Evolutionary conservation across 2,113 vertebrate genomes (phyloP), one percentile per base, ranked within the genome.

Genomic region (Phaethon lepturus): DNA sequence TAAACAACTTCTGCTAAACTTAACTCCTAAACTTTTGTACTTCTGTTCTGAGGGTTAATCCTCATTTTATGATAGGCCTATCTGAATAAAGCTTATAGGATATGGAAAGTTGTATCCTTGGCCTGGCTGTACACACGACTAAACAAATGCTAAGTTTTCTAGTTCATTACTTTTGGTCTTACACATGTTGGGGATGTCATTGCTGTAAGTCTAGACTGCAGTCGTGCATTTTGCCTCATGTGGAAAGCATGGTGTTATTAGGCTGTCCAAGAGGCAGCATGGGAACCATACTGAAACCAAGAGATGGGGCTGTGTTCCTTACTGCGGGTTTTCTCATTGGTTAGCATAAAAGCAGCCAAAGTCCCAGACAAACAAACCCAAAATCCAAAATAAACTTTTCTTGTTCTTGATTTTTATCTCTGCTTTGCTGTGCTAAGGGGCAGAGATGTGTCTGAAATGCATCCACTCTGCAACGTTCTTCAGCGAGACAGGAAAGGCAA

Each of bases 101-200:
- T 49, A 35, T 9, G 23, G n/a, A 8, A 81, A 12, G 24, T 38
- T 67, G 28, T 66, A 6, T 47, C 24, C 33, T 60, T 17, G 15
- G 18, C 22, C 8, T 45, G n/a, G 14, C 44, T 9, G 11, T 38
- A n/a, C 55, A 42, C 17, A 22, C 38, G 74, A 19, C 56, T 18
- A 25, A 56, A 29, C 44, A 62, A 68, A 63, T 5, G 14, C 23
- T 35, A 33, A 9, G 11, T 25, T 83, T 56, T 44, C 4, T 55
- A 35, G 35, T 16, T 49, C 4, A 35, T 60, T 81, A 76, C 40
- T 79, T 90, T 64, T 55, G 63, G 28, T 40, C 40, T 44, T 42
- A 7, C 1, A 50, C 4, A 19, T 15, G 3, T 28, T 1, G 2
- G 45, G 72, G 69, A 45, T 22, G 28, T 24, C 25, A 18, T 13